Evolutionary conservation across 2,797 vertebrate species (phyloP).

Genomic region (Tapirus indicus): DNA sequence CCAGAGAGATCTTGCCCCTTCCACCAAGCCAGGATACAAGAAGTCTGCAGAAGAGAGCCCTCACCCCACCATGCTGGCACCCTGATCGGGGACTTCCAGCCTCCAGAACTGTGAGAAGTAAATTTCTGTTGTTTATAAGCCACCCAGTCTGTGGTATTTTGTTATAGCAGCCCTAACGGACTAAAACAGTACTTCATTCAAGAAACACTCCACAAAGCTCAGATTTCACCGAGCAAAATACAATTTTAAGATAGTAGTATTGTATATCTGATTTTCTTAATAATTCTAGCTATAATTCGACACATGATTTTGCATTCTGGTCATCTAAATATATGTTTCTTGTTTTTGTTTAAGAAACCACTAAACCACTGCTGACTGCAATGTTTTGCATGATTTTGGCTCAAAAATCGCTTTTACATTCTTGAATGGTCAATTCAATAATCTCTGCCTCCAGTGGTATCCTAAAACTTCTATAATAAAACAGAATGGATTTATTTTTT

Average conservation of each 20-base stretch:
- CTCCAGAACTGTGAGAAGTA: neutral
- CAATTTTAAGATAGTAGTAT: neutral
- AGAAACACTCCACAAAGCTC: neutral
- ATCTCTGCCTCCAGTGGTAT: slow-evolving; percentile 26
- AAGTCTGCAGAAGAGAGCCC: neutral
- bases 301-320: slow-evolving; percentile 30
- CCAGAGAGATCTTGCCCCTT: neutral
- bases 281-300: slow-evolving; percentile 44
- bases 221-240: neutral
- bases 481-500: neutral
- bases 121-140: neutral
- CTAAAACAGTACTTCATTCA: neutral
- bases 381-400: slow-evolving; percentile 3
- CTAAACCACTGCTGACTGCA: neutral
- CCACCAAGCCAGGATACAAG: neutral
- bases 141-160: neutral
- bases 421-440: slow-evolving; percentile 45
- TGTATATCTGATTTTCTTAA: neutral
- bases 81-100: neutral
- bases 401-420: slow-evolving; percentile 13
- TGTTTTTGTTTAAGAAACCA: slow-evolving; percentile 55
- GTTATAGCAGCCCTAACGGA: neutral
- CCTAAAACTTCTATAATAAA: neutral
- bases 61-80: neutral
- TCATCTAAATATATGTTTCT: neutral